Evolutionary conservation across 2,797 vertebrate genomes (phyloP).

Genomic region (Xenentodon cancila): DNA sequence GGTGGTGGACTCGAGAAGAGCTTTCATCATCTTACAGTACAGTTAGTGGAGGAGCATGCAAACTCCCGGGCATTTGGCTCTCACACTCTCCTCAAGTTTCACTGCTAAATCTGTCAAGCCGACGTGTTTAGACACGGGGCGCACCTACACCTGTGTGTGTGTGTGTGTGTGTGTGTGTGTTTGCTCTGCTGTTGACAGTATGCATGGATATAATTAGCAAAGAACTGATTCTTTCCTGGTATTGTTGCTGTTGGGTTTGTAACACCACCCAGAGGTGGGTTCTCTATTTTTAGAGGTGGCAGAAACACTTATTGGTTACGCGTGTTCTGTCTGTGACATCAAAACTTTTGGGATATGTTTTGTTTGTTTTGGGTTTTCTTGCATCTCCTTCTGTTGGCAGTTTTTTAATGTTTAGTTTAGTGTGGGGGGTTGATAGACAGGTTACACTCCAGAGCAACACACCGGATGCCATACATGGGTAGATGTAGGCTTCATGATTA

Average conservation of each 20-base stretch:
- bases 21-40: conserved; percentile 28
- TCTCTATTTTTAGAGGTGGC: conserved; percentile 69
- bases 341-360: too few relatives aligned
- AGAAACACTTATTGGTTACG: conserved; percentile 18
- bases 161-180: background rate
- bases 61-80: conserved; percentile 40
- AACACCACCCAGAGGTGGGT: conserved; percentile 63
- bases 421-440: too few relatives aligned
- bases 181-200: conserved; percentile 31
- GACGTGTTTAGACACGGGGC: conserved; percentile 36
- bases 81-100: conserved; percentile 34
- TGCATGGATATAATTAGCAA: conserved; percentile 65
- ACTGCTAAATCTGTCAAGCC: conserved; percentile 28
- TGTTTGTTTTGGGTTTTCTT: too few relatives aligned
- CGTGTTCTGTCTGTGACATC: too few relatives aligned
- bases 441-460: background rate
- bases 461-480: background rate
- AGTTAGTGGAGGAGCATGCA: conserved; percentile 30
- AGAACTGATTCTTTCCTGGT: conserved; percentile 72
- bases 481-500: conserved; percentile 26
- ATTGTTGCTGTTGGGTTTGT: conserved; percentile 72
- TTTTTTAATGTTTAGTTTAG: too few relatives aligned
- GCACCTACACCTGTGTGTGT: conserved; percentile 31
- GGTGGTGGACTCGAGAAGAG: conserved; percentile 10
- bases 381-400: too few relatives aligned